These are phyloP conservation scores for Falco novaeseelandiae DNA, from an alignment of 2,797 vertebrate species.

Conservation along the genomic window DNA sequence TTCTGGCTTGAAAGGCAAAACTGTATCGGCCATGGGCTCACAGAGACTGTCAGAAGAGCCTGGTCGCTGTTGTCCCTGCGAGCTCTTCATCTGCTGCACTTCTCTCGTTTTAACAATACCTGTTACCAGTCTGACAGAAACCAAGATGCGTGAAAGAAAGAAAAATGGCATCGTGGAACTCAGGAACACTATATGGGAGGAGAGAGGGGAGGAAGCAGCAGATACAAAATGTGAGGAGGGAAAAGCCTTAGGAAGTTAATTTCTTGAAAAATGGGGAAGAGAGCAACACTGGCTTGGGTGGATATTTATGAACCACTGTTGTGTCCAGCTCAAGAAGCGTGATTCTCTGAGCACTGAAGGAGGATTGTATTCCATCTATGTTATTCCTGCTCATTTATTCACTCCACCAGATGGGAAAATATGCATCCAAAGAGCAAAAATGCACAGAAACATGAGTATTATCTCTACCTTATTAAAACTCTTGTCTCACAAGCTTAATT, in stretches of 20 bases:
- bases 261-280: neutral
- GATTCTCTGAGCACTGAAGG: neutral
- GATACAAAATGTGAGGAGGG: neutral
- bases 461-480: neutral
- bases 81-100: neutral
- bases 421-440: neutral
- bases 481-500: neutral
- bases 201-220: neutral
- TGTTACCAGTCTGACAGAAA: neutral
- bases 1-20: neutral
- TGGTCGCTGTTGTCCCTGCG: fast-evolving
- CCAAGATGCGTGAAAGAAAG: fast-evolving
- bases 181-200: neutral
- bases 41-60: no score
- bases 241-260: neutral
- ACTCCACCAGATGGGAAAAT: neutral
- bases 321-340: neutral
- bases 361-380: neutral
- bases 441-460: neutral
- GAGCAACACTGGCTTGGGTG: neutral
- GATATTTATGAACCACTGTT: neutral
- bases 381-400: neutral
- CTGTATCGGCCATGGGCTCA: fast-evolving
- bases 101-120: fast-evolving
- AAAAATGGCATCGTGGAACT: neutral